Base-by-base conservation (phyloP, 2,797 vertebrate species). In the Clangula hyemalis region DNA sequence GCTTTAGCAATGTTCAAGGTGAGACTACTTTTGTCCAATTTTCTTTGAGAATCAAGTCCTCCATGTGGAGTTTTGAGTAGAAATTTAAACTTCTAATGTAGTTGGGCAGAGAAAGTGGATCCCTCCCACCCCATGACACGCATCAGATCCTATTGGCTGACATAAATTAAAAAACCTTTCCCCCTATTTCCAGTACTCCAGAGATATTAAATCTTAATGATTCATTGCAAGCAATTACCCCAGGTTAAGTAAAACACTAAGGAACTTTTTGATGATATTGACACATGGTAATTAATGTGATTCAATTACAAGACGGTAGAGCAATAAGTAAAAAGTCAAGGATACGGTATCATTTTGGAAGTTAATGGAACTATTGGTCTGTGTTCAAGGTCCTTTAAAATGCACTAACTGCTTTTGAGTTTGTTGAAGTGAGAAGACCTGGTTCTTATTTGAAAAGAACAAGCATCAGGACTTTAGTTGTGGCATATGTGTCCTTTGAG, bases 171-270 rank as follows among this genome's bases (percentile, higher is more conserved):
- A 85, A 80, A 83, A 21, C 11, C 39, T 68, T 69, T 47, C 77
- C 41, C 77, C 27, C 24, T 54, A 72, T 87, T 94, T 89, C 87
- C 77, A 94, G 65, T 66, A 77, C 87, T 69, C 85, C 58, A 84
- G 96, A 97, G 97, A 98, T 96, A 98, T 96, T 95, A 87, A 88
- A 93, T 69, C 97, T 97, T 98, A 98, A 97, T 96, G 97, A 97
- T 82, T 97, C 91, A 97, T 98, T 95, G 64, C 86, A 96, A 96
- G 94, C 91, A 95, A 86, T 98, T 97, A 98, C 98, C 97, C 95
- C 92, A 94, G 97, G 97, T 97, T 98, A 97, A 98, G 97, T 96
- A 98, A 97, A 97, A 95, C 70, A 84, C 78, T 68, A 51, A 77
- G 65, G 85, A 87, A 88, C 62, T 66, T 87, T 93, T 83, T 69